phyloP scores from a whole-genome alignment of 2,797 vertebrate species.

The Esox lucius region DNA sequence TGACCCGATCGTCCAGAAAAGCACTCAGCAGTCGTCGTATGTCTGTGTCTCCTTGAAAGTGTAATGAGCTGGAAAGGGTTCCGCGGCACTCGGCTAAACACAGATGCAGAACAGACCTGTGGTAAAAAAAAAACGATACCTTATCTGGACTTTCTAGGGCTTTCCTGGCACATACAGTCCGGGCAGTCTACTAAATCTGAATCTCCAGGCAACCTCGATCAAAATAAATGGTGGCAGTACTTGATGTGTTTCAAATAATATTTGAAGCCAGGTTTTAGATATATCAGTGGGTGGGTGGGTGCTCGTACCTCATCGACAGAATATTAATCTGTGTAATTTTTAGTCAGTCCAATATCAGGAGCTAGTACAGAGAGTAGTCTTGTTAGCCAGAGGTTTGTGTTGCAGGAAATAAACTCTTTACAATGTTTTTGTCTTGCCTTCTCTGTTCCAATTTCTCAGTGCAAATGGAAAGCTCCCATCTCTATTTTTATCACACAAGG shows the following conservation, averaged over 20 bases:
- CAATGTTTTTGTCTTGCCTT: conserved; percentile 26
- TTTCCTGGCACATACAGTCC: not conserved
- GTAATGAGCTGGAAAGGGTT: conserved; percentile 27
- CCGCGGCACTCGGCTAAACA: not conserved
- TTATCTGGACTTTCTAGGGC: not conserved
- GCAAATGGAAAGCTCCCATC: not conserved
- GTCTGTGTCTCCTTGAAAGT: conserved; percentile 19
- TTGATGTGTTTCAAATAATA: not conserved
- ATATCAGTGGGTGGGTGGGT: not conserved
- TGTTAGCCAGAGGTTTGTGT: not conserved
- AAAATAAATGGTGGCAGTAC: not conserved
- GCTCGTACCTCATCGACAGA: not conserved
- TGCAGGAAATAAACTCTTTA: not conserved
- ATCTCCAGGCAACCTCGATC: not conserved
- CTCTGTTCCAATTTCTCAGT: not conserved
- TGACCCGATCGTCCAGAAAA: conserved; percentile 5
- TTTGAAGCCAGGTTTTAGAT: conserved; percentile 4
- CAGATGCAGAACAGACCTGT: not conserved
- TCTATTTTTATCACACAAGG: conserved; percentile 15
- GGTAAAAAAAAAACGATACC: not conserved
- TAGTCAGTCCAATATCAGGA: not conserved
- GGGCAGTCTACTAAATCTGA: not conserved
- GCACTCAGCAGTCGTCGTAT: conserved; percentile 4
- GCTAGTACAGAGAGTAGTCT: not conserved
- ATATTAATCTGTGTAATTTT: not conserved